Evolutionary conservation across 2,797 vertebrate genomes (phyloP), one percentile per base, ranked within the genome.

Genomic region (Acipenser oxyrinchus): DNA sequence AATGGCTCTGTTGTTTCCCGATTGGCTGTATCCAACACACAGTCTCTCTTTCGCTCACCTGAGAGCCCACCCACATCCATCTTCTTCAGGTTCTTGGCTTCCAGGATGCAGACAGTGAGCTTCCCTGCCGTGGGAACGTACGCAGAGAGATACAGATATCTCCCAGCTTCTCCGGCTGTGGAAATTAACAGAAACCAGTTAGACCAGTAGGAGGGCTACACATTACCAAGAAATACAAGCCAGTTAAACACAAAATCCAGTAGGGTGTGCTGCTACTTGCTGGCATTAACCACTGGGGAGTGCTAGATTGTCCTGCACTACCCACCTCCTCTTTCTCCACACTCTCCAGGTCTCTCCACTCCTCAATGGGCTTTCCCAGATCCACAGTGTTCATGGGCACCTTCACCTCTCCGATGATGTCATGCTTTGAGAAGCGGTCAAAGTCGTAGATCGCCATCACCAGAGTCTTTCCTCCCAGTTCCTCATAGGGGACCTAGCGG

Each of bases 21-120:
- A 9, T 8, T 10, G 3, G n/a, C n/a, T 9, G 9, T 55, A 8
- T 55, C n/a, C n/a, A 10, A 10, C 52, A 55, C 6, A 3, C 6
- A 3, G 9, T 55, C 3, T 55, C 9, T 55, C n/a, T 5, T 55
- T 55, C n/a, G 3, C 79, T 18, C 71, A 94, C 96, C 96, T 88
- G 96, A 99, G 72, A 99, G 90, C 67, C 96, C 96, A 0, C 96
- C 95, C 0, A 97, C 96, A 49, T 99, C 96, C 96, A 99, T 98
- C 86, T 99, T 99, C 90, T 99, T 99, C 76, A 99, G 89, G 82
- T 99, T 99, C 88, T 99, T 99, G 70, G 95, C 96, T 70, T 99
- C 96, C 76, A 99, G 87, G 74, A 99, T 97, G 70, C 95, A 98
- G 79, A 99, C 95, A 2, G 95, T 98, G 77, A 99, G 94, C 73